These are phyloP conservation scores for Aleadryas rufinucha DNA, from an alignment of 2,113 vertebrate species.

Conservation along the genomic window DNA sequence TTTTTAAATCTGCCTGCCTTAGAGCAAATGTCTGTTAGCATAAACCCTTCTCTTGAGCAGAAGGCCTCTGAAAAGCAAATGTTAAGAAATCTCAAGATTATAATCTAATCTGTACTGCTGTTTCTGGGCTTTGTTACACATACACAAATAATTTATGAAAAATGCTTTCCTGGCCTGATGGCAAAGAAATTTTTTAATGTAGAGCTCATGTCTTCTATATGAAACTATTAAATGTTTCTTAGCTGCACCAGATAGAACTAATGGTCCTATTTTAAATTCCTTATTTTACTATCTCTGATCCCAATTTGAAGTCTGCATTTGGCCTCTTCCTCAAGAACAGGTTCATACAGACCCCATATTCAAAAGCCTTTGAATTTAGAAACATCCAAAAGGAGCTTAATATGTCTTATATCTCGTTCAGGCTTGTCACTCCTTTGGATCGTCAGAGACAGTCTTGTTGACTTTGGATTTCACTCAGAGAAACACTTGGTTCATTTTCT, in stretches of 20 bases:
- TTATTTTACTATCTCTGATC: neutral
- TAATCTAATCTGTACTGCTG: neutral
- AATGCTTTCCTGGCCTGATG: neutral
- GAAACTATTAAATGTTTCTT: neutral
- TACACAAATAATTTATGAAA: neutral
- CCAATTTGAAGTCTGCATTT: neutral
- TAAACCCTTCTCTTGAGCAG: neutral
- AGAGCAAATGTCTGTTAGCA: neutral
- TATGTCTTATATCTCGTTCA: neutral
- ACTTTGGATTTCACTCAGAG: neutral
- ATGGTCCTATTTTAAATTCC: neutral
- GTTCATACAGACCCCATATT: neutral
- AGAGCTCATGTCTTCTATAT: neutral
- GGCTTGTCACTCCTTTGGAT: neutral
- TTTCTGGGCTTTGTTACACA: neutral
- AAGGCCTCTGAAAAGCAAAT: neutral
- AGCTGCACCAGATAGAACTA: neutral
- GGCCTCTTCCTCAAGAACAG: neutral
- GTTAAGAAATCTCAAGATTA: neutral
- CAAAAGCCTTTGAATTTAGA: neutral
- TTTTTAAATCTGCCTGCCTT: neutral
- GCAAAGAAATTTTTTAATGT: neutral
- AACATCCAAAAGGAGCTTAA: neutral
- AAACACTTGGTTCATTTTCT: neutral
- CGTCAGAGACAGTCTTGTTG: neutral